A percentile compares a stretch with the other conserved stretches of the same genome.
phyloP scores from a whole-genome alignment of 2,888 invertebrate genomes.

The Linnaemya vulpina region DNA sequence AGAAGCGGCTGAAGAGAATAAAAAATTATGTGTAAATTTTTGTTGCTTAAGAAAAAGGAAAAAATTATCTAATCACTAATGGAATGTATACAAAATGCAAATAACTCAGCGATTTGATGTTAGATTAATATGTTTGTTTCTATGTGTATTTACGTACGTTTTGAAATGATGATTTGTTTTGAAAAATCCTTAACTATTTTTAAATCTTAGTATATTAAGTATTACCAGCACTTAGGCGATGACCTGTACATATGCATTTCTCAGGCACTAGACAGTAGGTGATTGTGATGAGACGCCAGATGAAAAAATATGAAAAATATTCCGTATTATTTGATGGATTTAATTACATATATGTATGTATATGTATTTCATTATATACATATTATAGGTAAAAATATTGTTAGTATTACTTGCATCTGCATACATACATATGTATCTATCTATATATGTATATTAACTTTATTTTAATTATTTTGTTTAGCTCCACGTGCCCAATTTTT shows the following conservation, averaged over 20 bases:
- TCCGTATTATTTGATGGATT: neutral
- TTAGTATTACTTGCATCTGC: neutral
- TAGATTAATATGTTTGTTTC: neutral
- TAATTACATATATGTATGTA: no score
- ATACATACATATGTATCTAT: neutral
- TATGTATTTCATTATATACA: no score
- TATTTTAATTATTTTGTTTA: neutral
- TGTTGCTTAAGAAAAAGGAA: constrained; percentile 9
- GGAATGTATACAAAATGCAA: constrained; percentile 28
- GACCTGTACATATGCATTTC: no score
- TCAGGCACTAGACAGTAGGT: no score
- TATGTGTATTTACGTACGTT: neutral
- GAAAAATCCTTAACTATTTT: neutral
- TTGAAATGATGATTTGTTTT: neutral
- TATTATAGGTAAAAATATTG: neutral
- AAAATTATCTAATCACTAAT: constrained; percentile 54
- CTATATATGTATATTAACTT: neutral
- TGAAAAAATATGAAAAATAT: neutral
- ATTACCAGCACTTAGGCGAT: no score
- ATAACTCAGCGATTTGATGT: neutral
- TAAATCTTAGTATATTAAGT: no score
- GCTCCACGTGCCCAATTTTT: neutral
- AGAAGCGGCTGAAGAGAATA: constrained; percentile 12
- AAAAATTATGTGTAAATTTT: constrained; percentile 33
- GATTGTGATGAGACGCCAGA: no score